Base-by-base conservation (phyloP, 2,797 vertebrate genomes). In the Lacerta viridis region DNA sequence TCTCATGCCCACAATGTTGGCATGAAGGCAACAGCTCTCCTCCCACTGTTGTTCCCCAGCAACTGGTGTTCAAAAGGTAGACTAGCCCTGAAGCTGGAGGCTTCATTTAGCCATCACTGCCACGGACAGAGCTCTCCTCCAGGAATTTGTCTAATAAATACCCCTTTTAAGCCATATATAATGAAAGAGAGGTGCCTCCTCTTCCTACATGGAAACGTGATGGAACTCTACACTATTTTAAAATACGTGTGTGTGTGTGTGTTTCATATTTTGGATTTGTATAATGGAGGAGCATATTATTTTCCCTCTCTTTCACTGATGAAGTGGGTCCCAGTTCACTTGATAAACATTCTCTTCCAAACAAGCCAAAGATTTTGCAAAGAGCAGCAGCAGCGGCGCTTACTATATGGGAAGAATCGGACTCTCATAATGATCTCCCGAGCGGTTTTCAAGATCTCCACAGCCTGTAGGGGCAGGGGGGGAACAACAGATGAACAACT, bases 361-460 rank as follows among this genome's bases (percentile, higher is more conserved):
- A 66, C 33, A 13, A 13, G 18, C 13, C 20, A 20, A 17, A 64
- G 55, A 29, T 39, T 79, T 68, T 39, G 7, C 8, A 8, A 39
- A 7, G 75, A 5, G 20, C 3, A 76, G 23, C 5, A 0, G 3
- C 18, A 61, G 5, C 46, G 33, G 2, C 13, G 96, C 99, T 98
- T 97, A 99, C 99, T 99, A 96, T 99, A 99, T 88, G 98, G 99
- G 94, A 99, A 99, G 96, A 98, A 99, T 41, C 98, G 98, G 75
- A 99, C 99, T 1, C 98, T 98, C 99, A 99, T 99, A 85, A 98
- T 96, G 95, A 99, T 99, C 96, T 99, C 99, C 77, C 98, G 97
- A 0, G 99, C 99, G 0, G 98, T 99, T 96, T 99, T 99, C 95
- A 99, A 95, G 95, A 99, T 99, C 93, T 99, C 98, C 90, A 99